Conservation (phyloP, 2,113 vertebrate species). For the Eleginops maclovinus region DNA sequence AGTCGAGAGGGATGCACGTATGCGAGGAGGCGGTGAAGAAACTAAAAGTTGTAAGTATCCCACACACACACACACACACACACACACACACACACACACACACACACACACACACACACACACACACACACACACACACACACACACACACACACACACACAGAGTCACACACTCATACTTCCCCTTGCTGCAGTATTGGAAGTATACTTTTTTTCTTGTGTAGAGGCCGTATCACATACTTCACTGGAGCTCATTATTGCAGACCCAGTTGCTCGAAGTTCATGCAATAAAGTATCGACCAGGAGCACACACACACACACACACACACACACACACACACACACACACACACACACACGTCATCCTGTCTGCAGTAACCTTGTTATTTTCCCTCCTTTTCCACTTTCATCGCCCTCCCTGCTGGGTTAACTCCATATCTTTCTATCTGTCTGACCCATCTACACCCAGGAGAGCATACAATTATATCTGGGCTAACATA, state of each 20-base stretch:
- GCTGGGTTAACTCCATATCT: constrained; percentile 12
- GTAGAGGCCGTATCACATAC: constrained; percentile 10
- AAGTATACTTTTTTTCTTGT: constrained; percentile 18
- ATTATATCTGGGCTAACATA: constrained; percentile 26
- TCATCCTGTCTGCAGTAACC: constrained; percentile 12
- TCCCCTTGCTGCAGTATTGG: constrained; percentile 10
- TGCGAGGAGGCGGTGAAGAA: constrained; percentile 95
- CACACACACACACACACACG: constrained; percentile 19
- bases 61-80: constrained; percentile 4
- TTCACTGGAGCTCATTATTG: constrained; percentile 41
- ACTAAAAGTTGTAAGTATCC: constrained; percentile 88
- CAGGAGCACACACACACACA: not conserved
- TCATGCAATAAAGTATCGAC: constrained; percentile 19
- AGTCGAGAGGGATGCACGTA: constrained; percentile 95
- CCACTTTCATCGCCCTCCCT: constrained; percentile 5
- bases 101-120: constrained; percentile 9
- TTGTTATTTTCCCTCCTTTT: constrained; percentile 35
- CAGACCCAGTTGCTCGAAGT: not conserved
- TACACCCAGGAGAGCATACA: constrained; percentile 32
- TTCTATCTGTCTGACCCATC: constrained; percentile 5
- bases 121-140: too few relatives aligned
- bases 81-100: constrained; percentile 7
- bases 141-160: too few relatives aligned
- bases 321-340: constrained; percentile 1
- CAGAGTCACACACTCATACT: too few relatives aligned